Evolutionary conservation across 2,797 vertebrate species (phyloP).

Genomic region (Danio tinwini): DNA sequence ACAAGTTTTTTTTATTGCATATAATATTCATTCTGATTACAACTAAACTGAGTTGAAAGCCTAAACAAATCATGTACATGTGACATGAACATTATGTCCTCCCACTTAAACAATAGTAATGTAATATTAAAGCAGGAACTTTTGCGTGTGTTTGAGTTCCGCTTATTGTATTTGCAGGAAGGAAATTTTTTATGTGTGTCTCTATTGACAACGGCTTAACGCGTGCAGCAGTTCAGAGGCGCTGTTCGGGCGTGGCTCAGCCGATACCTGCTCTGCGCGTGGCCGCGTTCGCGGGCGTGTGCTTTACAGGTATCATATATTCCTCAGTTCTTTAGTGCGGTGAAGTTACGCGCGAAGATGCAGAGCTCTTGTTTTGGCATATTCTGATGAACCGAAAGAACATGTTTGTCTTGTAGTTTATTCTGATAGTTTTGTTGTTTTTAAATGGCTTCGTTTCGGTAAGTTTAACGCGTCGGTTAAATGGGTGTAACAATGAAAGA

Average conservation of each 20-base stretch:
- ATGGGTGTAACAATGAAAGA: conserved; percentile 64
- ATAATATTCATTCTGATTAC: neutral
- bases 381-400: conserved; percentile 4
- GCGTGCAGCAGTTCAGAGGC: neutral
- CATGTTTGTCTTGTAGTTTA: neutral
- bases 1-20: neutral
- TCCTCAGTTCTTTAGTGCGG: neutral
- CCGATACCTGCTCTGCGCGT: conserved; percentile 21
- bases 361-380: neutral
- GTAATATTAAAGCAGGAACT: neutral
- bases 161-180: neutral
- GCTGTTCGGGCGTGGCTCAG: conserved; percentile 32
- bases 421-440: neutral
- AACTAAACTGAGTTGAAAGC: too few species aligned
- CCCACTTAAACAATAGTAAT: neutral
- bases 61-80: neutral
- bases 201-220: neutral
- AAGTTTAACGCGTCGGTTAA: neutral
- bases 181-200: too few species aligned
- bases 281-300: neutral
- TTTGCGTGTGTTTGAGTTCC: neutral
- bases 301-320: neutral
- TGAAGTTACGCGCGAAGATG: neutral
- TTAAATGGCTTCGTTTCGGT: conserved; percentile 20
- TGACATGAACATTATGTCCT: neutral